These are phyloP conservation scores for Euwallacea fornicatus DNA, from an alignment of 1,140 invertebrate species.

Conservation along the genomic window DNA sequence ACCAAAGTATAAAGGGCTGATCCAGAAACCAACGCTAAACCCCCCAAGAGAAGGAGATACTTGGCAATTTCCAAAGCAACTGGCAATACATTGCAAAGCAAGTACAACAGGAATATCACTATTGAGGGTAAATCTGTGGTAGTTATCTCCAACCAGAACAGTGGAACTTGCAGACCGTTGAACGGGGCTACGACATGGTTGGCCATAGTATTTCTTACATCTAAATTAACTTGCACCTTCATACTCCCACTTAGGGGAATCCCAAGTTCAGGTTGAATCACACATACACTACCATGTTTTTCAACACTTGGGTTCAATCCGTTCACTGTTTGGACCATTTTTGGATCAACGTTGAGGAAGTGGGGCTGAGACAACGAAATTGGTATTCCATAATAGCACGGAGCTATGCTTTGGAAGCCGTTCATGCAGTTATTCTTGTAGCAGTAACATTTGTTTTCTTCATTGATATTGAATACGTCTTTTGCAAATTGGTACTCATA, in stretches of 20 bases:
- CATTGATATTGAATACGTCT: constrained; percentile 60
- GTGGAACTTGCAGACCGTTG: constrained; percentile 63
- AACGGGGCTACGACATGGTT: constrained; percentile 60
- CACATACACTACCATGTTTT: constrained; percentile 58
- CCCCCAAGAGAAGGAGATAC: constrained; percentile 51
- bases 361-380: constrained; percentile 77
- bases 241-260: constrained; percentile 61
- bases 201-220: constrained; percentile 60
- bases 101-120: constrained; percentile 47
- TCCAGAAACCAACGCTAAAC: constrained; percentile 51
- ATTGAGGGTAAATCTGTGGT: constrained; percentile 48
- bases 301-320: constrained; percentile 64
- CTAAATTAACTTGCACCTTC: constrained; percentile 69
- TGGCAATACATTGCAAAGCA: constrained; percentile 51
- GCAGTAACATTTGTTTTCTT: constrained; percentile 67
- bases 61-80: constrained; percentile 49
- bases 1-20: constrained; percentile 46
- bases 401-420: constrained; percentile 66
- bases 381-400: constrained; percentile 76
- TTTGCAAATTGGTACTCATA: constrained; percentile 57
- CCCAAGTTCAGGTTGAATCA: constrained; percentile 57
- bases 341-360: constrained; percentile 70
- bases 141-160: constrained; percentile 67
- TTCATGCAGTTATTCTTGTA: constrained; percentile 58
- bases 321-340: constrained; percentile 64